A percentile compares a stretch with the other conserved stretches of the same genome.
Conservation (phyloP, 2,888 invertebrate species). For the Tipula lateralis region DNA sequence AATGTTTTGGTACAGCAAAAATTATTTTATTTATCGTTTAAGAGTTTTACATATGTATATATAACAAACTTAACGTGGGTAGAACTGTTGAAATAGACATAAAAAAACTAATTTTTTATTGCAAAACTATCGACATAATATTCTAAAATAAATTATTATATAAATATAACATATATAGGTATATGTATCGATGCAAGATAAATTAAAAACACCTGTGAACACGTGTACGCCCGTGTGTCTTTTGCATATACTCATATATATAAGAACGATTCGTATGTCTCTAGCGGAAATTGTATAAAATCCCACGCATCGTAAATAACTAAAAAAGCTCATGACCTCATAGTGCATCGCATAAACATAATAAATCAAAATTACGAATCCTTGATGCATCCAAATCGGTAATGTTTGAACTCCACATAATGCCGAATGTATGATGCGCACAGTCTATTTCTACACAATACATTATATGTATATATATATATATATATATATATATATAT, state of each 20-base stretch:
- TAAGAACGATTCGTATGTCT: neutral
- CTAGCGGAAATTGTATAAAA: neutral
- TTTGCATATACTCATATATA: neutral
- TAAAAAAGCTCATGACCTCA: neutral
- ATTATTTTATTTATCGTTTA: neutral
- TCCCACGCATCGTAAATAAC: neutral
- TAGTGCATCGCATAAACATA: neutral
- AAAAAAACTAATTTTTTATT: neutral
- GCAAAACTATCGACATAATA: neutral
- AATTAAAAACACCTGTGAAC: neutral
- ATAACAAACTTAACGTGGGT: neutral
- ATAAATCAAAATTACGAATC: neutral
- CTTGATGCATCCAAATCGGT: neutral
- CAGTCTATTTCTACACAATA: too few relatives aligned
- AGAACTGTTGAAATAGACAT: neutral
- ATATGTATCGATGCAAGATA: neutral
- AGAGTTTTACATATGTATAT: neutral
- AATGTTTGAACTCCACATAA: neutral
- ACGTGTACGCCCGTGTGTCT: neutral
- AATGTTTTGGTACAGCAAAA: neutral
- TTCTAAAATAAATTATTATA: neutral
- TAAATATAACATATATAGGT: too few relatives aligned
- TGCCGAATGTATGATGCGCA: neutral
- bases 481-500: too few relatives aligned
- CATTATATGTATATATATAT: too few relatives aligned